A percentile compares a stretch with the other conserved stretches of the same genome.
Evolutionary conservation across 64 coral and sea anemone genomes (phyloP).

Genomic region (Actinia tenebrosa): DNA sequence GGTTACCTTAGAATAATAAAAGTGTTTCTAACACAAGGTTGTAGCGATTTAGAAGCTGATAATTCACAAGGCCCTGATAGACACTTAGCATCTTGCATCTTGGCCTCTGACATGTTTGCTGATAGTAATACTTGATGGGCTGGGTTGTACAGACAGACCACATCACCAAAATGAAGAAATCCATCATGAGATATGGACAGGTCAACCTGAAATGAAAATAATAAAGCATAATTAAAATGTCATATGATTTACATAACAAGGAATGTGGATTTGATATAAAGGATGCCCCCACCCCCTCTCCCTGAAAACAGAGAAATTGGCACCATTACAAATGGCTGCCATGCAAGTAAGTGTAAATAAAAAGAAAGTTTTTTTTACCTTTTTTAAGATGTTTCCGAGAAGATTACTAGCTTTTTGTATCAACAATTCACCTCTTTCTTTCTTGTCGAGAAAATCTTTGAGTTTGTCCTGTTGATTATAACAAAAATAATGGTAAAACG

Average conservation of each 20-base stretch:
- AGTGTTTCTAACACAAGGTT: slow-evolving; percentile 87
- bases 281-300: not conserved
- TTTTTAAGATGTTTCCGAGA: slow-evolving; percentile 82
- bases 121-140: slow-evolving; percentile 55
- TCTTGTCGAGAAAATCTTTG: slow-evolving; percentile 95
- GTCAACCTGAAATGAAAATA: slow-evolving; percentile 39
- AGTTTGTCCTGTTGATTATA: slow-evolving; percentile 71
- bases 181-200: slow-evolving; percentile 92
- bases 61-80: slow-evolving; percentile 91
- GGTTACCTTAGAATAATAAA: slow-evolving; percentile 79
- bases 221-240: not conserved
- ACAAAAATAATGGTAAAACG: not conserved
- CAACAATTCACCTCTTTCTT: slow-evolving; percentile 83
- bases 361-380: slow-evolving; percentile 37
- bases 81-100: slow-evolving; percentile 85
- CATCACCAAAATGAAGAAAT: slow-evolving; percentile 86
- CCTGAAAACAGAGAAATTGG: not conserved
- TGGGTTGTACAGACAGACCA: slow-evolving; percentile 76
- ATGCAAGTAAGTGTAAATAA: no score
- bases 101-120: slow-evolving; percentile 98
- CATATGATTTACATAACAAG: not conserved
- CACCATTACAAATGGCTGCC: not conserved
- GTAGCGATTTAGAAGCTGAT: slow-evolving; percentile 77
- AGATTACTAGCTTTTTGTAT: slow-evolving; percentile 96
- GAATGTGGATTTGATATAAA: not conserved